phyloP scores from a whole-genome alignment of 2,797 vertebrate species.

The Spondyliosoma cantharus region DNA sequence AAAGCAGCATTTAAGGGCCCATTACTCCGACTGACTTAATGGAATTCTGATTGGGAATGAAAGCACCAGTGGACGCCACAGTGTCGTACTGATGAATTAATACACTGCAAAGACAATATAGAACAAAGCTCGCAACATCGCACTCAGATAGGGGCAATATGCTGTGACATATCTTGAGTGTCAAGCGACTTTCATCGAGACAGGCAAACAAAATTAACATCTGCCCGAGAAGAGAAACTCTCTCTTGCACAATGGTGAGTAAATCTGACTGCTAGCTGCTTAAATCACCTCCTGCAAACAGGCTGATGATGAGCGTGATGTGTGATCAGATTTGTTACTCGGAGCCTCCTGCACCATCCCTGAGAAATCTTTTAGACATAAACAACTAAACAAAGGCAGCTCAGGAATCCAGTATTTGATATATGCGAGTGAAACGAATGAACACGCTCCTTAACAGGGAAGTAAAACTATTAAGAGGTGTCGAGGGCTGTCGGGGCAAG shows the following conservation, averaged over 20 bases:
- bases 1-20: conserved; percentile 16
- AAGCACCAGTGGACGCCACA: neutral
- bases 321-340: neutral
- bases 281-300: neutral
- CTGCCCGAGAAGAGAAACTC: neutral
- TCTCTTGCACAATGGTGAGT: neutral
- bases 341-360: neutral
- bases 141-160: neutral
- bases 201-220: neutral
- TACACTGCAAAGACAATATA: neutral
- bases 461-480: neutral
- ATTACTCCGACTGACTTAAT: neutral
- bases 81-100: neutral
- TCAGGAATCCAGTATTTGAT: neutral
- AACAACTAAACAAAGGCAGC: neutral
- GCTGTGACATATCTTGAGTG: neutral
- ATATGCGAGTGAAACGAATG: conserved; percentile 8
- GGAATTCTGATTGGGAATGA: neutral
- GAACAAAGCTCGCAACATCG: neutral
- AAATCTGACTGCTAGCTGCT: neutral
- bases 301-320: neutral
- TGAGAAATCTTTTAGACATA: neutral
- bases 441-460: neutral
- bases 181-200: neutral
- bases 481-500: neutral